Base-by-base conservation (phyloP, 2,113 vertebrate species). In the Nothoprocta pentlandii region DNA sequence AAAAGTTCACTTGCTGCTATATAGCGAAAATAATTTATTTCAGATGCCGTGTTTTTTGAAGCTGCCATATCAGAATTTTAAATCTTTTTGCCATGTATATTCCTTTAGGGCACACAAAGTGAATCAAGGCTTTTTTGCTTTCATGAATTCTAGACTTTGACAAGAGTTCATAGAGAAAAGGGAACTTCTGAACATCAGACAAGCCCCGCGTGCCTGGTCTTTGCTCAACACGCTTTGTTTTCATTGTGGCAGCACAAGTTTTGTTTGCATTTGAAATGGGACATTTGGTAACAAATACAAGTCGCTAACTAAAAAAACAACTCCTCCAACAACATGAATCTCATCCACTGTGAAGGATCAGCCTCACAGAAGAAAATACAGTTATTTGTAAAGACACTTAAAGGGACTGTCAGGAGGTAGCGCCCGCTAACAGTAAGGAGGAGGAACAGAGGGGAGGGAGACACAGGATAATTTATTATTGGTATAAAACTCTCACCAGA, bases 51-150 rank as follows among this genome's bases (percentile, higher is more conserved):
- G 68, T 54, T 34, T 85, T 96, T 94, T 95, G 87, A 97, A 97
- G 97, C 94, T 89, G 95, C 88, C 73, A 75, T 94, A 97, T 96
- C 94, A 93, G 97, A 98, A 98, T 97, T 98, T 97, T 95, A 97
- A 97, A 96, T 97, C 89, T 85, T 94, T 96, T 97, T 93, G 96
- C 91, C 86, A 73, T 82, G 84, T 87, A 94, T 80, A 94, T 87
- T 86, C 96, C 97, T 96, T 49, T 67, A 97, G 94, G 97, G 94
- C 49, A 3, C 8, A 1, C 25, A 20, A 88, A 95, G 89, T 75
- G 95, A 97, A 96, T 95, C 97, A 96, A 97, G 94, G 95, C 88
- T 91, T 84, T 96, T 95, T 93, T 54, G 82, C 94, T 97, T 97
- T 97, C 96, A 97, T 95, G 96, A 96, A 95, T 96, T 93, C 95